Base-by-base conservation (phyloP, 1,140 invertebrate genomes). In the Brachionus plicatilis region DNA sequence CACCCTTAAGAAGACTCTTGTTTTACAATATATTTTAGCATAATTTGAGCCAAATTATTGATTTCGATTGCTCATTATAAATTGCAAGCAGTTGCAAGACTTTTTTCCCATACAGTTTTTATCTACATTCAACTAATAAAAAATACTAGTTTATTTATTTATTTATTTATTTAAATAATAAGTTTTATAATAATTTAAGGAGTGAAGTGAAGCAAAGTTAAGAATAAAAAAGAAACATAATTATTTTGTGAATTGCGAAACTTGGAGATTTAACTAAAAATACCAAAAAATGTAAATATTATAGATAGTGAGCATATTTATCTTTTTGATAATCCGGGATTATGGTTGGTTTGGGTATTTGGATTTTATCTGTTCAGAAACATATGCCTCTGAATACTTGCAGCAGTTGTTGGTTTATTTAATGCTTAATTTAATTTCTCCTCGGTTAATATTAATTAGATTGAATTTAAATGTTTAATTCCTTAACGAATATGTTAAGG, bases 121-220 rank as follows among this genome's bases (percentile, higher is more conserved):
- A 60, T 60, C 53, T 60, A 60, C 53, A 60, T 60, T 60, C 53
- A 60, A 60, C n/a, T 60, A 60, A 60, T 60, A n/a, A 60, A 60
- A 60, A 60, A 60, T 8, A 53, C 14, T 53, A 14, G n/a, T 53
- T n/a, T 60, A 47, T 60, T 60, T 60, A 60, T 60, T 60, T 60
- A 60, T 60, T 60, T 60, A 60, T 47, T 47, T 47, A 56, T 56
- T 60, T 60, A 24, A 24, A 24, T 60, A 60, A 60, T 20, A 60
- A 60, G 2, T 20, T 53, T 53, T 27, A 60, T 60, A 60, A 60
- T 60, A 60, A 60, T 60, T 60, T 60, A 8, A 9, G 20, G 53
- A 60, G 53, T 60, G 53, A 60, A 60, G 7, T 60, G 53, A 60
- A 60, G 1, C n/a, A 60, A 60, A 60, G 7, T 60, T 7, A 24